Percentiles rank a stretch among this genome's conserved stretches.
Evolutionary conservation across 2,113 vertebrate species (phyloP).

Genomic region (Anser cygnoides): DNA sequence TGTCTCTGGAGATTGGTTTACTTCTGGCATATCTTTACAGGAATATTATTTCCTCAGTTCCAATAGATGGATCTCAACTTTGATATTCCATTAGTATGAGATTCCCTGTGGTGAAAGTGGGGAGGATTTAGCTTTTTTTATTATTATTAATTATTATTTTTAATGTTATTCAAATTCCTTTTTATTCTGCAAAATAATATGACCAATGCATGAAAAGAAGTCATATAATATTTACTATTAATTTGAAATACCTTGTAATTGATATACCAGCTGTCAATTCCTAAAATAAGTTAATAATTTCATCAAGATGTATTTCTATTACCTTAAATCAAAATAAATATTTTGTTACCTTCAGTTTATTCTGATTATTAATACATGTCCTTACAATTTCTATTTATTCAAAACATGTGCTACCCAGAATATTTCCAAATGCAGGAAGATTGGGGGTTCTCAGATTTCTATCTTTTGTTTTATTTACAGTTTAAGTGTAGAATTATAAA

Average conservation of each 20-base stretch:
- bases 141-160: not conserved
- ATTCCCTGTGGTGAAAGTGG: not conserved
- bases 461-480: not conserved
- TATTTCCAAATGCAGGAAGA: not conserved
- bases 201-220: not conserved
- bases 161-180: not conserved
- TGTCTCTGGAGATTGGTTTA: conserved; percentile 15
- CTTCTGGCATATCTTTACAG: conserved; percentile 12
- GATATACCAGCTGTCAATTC: not conserved
- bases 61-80: conserved; percentile 17
- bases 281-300: not conserved
- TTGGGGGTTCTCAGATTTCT: not conserved
- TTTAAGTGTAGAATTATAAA: not conserved
- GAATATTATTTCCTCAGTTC: conserved; percentile 24
- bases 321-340: not conserved
- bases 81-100: conserved; percentile 26
- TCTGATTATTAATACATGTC: not conserved
- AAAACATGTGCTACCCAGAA: not conserved
- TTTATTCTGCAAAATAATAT: not conserved
- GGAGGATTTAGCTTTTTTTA: not conserved
- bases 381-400: not conserved
- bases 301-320: not conserved
- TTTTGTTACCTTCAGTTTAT: not conserved
- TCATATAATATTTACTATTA: not conserved
- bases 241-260: not conserved